phyloP scores from a whole-genome alignment of 2,888 invertebrate genomes.

The Onthophagus sagittarius region DNA sequence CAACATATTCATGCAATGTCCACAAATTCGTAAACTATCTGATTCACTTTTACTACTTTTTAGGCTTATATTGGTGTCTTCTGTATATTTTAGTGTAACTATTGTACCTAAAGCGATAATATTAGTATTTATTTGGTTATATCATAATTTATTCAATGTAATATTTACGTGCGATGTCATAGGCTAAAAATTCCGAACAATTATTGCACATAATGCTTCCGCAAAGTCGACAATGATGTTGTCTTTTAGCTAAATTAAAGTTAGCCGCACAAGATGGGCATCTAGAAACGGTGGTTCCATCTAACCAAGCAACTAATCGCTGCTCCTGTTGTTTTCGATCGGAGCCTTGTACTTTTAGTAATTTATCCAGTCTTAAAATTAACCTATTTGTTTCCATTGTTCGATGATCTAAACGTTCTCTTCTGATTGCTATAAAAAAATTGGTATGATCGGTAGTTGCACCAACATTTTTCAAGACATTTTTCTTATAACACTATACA shows the following conservation, averaged over 20 bases:
- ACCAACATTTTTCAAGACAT: no score
- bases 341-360: conserved; percentile 70
- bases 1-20: conserved; percentile 75
- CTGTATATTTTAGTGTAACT: conserved; percentile 26
- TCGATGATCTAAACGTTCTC: conserved; percentile 74
- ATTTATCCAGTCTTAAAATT: conserved; percentile 87
- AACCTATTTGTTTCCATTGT: conserved; percentile 95
- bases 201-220: conserved; percentile 91
- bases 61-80: conserved; percentile 9
- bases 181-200: conserved; percentile 81
- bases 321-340: conserved; percentile 72
- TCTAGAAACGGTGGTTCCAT: conserved; percentile 82
- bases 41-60: conserved; percentile 34
- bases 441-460: conserved; percentile 64
- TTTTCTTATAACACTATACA: no score
- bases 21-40: conserved; percentile 67
- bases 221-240: conserved; percentile 95
- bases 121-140: background rate
- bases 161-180: conserved; percentile 71
- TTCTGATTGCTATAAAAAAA: conserved; percentile 68
- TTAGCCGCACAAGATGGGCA: conserved; percentile 89
- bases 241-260: conserved; percentile 82
- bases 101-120: conserved; percentile 28
- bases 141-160: background rate
- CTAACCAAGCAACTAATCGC: conserved; percentile 85